These are phyloP conservation scores for Beris morrisii DNA, from an alignment of 2,888 invertebrate genomes.

Conservation along the genomic window DNA sequence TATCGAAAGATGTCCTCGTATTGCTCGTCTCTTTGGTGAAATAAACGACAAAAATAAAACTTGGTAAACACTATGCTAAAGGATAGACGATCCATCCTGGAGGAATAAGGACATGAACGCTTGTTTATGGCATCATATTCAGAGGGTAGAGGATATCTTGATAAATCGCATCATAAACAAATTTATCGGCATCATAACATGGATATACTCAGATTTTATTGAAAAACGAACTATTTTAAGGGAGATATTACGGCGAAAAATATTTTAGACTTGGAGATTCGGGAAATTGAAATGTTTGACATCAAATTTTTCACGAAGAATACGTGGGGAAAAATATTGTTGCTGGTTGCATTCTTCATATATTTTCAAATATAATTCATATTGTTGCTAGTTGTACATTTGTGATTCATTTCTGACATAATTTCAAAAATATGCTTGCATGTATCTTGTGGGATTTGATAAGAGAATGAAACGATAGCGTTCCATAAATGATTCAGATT, in stretches of 20 bases:
- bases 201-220: conserved; percentile 37
- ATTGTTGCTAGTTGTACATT: too few species aligned
- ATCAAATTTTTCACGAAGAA: conserved; percentile 13
- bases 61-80: conserved; percentile 25
- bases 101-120: conserved; percentile 30
- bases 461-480: too few species aligned
- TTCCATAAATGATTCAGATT: too few species aligned
- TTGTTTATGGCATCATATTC: conserved; percentile 35
- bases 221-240: conserved; percentile 35
- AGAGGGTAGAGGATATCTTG: conserved; percentile 30
- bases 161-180: conserved; percentile 39
- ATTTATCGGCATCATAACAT: conserved; percentile 39
- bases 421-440: too few species aligned
- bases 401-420: too few species aligned
- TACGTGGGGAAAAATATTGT: too few species aligned
- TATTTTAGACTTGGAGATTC: background rate
- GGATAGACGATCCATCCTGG: conserved; percentile 6
- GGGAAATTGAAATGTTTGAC: conserved; percentile 27
- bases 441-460: too few species aligned
- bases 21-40: conserved; percentile 11
- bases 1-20: background rate
- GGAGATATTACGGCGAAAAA: conserved; percentile 22
- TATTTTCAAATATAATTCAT: too few species aligned
- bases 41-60: conserved; percentile 28
- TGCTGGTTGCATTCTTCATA: too few species aligned